These are phyloP conservation scores for Enoplosus armatus DNA, from an alignment of 2,797 vertebrate species.

Conservation along the genomic window DNA sequence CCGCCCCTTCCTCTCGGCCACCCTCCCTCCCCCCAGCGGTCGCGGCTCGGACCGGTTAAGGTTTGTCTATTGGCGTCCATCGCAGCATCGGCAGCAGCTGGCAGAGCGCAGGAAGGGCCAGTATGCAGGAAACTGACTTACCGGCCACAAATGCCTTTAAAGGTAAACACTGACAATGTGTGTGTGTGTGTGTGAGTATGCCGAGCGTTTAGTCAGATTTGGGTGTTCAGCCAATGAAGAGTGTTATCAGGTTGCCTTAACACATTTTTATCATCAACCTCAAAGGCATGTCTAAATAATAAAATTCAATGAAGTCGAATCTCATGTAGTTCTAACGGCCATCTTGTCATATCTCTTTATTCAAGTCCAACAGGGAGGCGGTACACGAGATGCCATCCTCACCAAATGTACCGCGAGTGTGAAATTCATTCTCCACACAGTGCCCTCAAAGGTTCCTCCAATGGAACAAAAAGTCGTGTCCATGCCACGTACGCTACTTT, in stretches of 20 bases:
- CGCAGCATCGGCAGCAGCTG: constrained; percentile 78
- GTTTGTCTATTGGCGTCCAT: constrained; percentile 77
- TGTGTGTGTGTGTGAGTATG: constrained; percentile 7
- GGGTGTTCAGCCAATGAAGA: not conserved
- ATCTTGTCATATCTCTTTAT: not conserved
- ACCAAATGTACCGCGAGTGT: too few species aligned
- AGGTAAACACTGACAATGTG: constrained; percentile 85
- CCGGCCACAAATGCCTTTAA: constrained; percentile 96
- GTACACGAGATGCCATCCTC: not conserved
- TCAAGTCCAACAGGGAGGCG: not conserved
- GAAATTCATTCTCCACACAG: too few species aligned
- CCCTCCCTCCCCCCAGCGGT: constrained; percentile 79
- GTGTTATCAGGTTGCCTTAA: not conserved
- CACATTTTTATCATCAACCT: not conserved
- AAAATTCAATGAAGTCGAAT: too few species aligned
- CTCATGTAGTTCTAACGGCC: not conserved
- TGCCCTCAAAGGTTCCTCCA: not conserved
- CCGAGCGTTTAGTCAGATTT: not conserved
- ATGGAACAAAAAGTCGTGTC: not conserved
- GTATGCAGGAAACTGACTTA: constrained; percentile 98
- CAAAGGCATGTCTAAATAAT: not conserved
- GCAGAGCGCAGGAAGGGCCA: constrained; percentile 88
- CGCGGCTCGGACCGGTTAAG: constrained; percentile 87
- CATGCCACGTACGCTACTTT: too few species aligned
- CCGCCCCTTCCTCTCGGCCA: constrained; percentile 74